Conservation (phyloP, 2,797 vertebrate species). For the Karalla daura region DNA sequence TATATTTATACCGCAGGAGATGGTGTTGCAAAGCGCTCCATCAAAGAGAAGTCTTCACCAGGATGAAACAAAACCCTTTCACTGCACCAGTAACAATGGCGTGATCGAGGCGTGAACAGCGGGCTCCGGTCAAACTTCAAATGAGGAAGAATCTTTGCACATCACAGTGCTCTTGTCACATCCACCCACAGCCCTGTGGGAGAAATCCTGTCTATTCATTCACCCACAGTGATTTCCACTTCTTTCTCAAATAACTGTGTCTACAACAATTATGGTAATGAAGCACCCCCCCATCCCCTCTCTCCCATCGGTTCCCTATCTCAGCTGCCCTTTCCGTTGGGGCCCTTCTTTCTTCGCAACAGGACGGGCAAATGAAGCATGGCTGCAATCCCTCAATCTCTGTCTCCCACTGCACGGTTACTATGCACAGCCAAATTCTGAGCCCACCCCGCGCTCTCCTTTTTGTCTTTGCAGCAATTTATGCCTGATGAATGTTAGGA, state of each 20-base stretch:
- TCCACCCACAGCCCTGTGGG: not conserved
- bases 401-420: not conserved
- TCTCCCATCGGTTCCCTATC: not conserved
- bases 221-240: slow-evolving; percentile 21
- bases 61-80: not conserved
- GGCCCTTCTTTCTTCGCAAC: slow-evolving; percentile 8
- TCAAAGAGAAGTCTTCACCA: not conserved
- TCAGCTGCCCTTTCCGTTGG: not conserved
- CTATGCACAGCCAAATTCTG: not conserved
- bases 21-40: not conserved
- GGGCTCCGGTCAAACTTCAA: not conserved
- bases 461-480: too few relatives aligned
- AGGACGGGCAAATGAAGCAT: slow-evolving; percentile 1
- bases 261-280: slow-evolving; percentile 21
- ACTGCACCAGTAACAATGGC: not conserved
- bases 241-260: slow-evolving; percentile 9
- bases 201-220: slow-evolving; percentile 2
- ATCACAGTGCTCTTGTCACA: not conserved
- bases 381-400: not conserved
- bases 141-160: not conserved
- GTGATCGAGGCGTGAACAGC: not conserved
- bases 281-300: not conserved
- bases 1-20: too few relatives aligned
- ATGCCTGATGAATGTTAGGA: slow-evolving; percentile 8
- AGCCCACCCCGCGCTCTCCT: not conserved